Percentiles rank a stretch among this genome's conserved stretches.
Conservation (phyloP, 1,140 invertebrate species). For the Brachionus rubens region DNA sequence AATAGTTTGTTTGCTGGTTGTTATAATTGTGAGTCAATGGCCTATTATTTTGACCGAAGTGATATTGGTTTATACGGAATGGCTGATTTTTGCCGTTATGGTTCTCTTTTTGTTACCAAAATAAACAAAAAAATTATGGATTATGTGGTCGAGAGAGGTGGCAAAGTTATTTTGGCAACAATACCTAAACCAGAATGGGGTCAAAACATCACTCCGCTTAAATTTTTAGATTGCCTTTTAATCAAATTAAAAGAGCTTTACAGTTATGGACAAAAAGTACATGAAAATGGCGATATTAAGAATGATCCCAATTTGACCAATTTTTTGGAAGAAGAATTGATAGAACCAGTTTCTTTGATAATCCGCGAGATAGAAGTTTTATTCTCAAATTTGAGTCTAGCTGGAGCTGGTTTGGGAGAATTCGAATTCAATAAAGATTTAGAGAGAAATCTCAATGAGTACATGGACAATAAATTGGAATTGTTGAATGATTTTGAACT, state of each 20-base stretch:
- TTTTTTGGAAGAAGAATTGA: conserved; percentile 16
- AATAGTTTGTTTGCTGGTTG: not conserved
- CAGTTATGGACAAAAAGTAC: not conserved
- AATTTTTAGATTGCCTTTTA: not conserved
- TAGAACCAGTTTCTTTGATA: not conserved
- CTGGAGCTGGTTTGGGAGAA: conserved; percentile 7
- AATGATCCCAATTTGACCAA: conserved; percentile 8
- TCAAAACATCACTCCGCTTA: not conserved
- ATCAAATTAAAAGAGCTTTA: not conserved
- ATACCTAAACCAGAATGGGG: conserved; percentile 17
- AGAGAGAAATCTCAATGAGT: not conserved
- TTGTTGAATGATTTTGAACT: not conserved
- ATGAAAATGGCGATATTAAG: conserved; percentile 8
- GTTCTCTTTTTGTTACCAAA: not conserved
- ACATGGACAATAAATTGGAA: not conserved
- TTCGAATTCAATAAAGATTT: conserved; percentile 34
- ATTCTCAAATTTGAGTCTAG: not conserved
- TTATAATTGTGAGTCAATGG: conserved; percentile 57
- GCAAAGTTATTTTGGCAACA: not conserved
- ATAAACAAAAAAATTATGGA: not conserved
- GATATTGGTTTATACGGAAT: conserved; percentile 66
- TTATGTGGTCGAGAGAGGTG: not conserved
- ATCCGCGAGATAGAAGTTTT: conserved; percentile 4
- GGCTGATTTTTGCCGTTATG: conserved; percentile 9
- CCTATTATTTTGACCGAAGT: conserved; percentile 71